Evolutionary conservation across 2,888 invertebrate species (phyloP).

Genomic region (Neria commutata): DNA sequence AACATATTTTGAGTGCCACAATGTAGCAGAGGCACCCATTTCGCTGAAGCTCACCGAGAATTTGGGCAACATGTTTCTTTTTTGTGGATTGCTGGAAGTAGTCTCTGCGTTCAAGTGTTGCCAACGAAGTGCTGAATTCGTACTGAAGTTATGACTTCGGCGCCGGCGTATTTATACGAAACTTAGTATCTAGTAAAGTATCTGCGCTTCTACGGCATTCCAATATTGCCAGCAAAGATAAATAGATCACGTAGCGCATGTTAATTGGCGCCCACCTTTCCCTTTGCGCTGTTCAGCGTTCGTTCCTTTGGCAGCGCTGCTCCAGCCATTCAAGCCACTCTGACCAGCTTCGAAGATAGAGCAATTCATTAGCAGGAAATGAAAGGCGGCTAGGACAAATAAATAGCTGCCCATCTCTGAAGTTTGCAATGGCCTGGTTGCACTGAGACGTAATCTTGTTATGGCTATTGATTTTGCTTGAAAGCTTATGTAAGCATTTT

Average conservation of each 20-base stretch:
- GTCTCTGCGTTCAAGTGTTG: not conserved
- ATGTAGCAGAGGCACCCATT: not conserved
- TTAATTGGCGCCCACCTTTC: conserved; percentile 8
- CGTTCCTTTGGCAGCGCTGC: not conserved
- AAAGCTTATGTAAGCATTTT: too few relatives aligned
- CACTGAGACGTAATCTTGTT: too few relatives aligned
- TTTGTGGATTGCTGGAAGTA: not conserved
- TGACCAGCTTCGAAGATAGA: too few relatives aligned
- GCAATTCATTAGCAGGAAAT: conserved; percentile 42
- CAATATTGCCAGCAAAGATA: not conserved
- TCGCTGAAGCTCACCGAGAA: conserved; percentile 10
- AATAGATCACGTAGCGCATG: not conserved
- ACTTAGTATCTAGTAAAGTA: not conserved
- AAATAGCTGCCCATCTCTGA: too few relatives aligned
- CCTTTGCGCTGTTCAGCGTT: conserved; percentile 5
- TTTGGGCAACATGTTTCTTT: conserved; percentile 8
- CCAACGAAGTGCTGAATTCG: conserved; percentile 1
- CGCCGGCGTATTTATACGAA: conserved; percentile 41
- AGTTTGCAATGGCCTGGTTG: too few relatives aligned
- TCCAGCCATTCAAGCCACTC: not conserved
- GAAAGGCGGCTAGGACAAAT: too few relatives aligned
- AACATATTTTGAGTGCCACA: not conserved
- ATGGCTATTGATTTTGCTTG: too few relatives aligned
- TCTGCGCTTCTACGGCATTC: not conserved
- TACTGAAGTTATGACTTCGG: conserved; percentile 23